These are phyloP conservation scores for Geotrypetes seraphini DNA, from an alignment of 2,797 vertebrate species.

Conservation along the genomic window DNA sequence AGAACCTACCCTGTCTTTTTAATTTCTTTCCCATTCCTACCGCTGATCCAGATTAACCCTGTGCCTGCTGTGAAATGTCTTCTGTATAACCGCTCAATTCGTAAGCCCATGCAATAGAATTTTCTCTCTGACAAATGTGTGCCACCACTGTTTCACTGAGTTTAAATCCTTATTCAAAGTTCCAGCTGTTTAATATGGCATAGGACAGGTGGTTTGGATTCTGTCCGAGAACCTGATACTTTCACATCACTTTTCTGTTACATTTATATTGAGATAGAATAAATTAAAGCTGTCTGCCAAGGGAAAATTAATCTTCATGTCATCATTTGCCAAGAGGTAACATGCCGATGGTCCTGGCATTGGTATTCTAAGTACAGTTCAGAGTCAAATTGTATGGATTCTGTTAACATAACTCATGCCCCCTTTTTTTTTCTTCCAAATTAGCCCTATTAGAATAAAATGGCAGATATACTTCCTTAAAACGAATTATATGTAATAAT, in stretches of 20 bases:
- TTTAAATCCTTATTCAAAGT: slow-evolving; percentile 12
- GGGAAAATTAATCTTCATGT: not conserved
- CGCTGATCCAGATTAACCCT: slow-evolving; percentile 20
- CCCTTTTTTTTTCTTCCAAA: not conserved
- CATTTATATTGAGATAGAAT: slow-evolving; percentile 2
- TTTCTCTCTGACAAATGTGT: slow-evolving; percentile 2
- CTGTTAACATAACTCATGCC: too few species aligned
- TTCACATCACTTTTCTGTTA: not conserved
- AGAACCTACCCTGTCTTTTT: too few species aligned
- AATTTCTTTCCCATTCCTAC: not conserved
- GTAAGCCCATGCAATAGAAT: slow-evolving; percentile 4
- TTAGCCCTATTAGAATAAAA: not conserved
- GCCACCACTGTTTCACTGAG: slow-evolving; percentile 2
- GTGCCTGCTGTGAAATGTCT: not conserved
- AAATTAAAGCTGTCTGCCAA: slow-evolving; percentile 1
- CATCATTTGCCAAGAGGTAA: slow-evolving; percentile 1
- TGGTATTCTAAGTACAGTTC: slow-evolving; percentile 8
- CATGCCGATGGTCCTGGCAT: not conserved
- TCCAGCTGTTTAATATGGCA: slow-evolving; percentile 3
- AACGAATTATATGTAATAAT: too few species aligned
- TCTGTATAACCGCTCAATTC: not conserved
- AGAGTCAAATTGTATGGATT: not conserved
- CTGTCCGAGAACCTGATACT: slow-evolving; percentile 8
- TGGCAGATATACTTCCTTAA: too few species aligned
- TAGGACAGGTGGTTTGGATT: slow-evolving; percentile 13